Conservation (phyloP, 2,797 vertebrate genomes). For the Pseudocheirus occidentalis region DNA sequence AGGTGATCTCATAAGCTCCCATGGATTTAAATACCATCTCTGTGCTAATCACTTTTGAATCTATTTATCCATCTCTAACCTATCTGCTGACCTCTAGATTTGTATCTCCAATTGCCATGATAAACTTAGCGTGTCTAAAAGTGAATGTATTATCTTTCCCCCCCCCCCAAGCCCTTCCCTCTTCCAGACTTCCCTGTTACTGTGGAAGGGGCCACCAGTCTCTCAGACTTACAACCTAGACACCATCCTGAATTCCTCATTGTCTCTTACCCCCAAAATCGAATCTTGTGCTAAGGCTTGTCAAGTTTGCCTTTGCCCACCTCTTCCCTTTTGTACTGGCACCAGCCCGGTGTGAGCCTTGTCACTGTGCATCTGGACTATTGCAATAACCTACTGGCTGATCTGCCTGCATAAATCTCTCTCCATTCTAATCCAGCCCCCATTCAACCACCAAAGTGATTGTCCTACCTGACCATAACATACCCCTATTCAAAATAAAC, state of each 20-base stretch:
- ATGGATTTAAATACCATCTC: background rate
- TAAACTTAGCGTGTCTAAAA: background rate
- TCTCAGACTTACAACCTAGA: background rate
- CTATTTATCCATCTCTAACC: background rate
- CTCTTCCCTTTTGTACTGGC: background rate
- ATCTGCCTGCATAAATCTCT: background rate
- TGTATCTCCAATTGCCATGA: background rate
- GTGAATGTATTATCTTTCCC: background rate
- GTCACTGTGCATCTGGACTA: background rate
- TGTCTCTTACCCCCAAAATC: background rate
- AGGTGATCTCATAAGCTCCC: background rate
- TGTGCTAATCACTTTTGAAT: background rate
- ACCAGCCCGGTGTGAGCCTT: background rate
- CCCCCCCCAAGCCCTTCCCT: background rate
- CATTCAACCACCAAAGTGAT: background rate
- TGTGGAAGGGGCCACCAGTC: background rate
- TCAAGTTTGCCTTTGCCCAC: background rate
- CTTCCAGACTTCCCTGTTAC: background rate
- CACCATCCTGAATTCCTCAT: background rate
- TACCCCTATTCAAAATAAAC: background rate
- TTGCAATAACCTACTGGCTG: background rate
- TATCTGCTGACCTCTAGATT: background rate
- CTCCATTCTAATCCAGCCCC: background rate
- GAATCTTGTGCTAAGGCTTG: background rate
- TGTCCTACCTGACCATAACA: background rate